These are phyloP conservation scores for Scaptomyza tumidula DNA, from an alignment of 2,888 invertebrate genomes.

Conservation along the genomic window DNA sequence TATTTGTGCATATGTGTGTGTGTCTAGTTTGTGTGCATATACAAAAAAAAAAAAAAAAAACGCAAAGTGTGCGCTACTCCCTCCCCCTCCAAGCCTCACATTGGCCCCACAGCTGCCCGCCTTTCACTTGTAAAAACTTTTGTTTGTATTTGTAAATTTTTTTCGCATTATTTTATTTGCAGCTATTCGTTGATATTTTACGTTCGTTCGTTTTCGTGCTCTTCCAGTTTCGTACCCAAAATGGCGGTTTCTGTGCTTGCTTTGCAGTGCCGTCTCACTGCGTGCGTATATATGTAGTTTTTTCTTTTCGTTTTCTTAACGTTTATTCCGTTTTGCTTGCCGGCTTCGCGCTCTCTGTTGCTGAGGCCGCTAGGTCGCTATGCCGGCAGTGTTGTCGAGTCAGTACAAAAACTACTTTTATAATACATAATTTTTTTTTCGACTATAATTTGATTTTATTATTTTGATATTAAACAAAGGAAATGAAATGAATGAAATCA, in stretches of 20 bases:
- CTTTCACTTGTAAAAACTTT: conserved; percentile 68
- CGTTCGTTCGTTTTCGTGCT: conserved; percentile 53
- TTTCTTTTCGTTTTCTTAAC: conserved; percentile 59
- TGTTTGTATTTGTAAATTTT: conserved; percentile 69
- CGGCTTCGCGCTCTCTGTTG: conserved; percentile 65
- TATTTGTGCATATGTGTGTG: conserved; percentile 3
- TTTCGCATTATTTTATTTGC: conserved; percentile 65
- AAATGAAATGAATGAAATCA: neutral
- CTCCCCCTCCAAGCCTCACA: conserved; percentile 34
- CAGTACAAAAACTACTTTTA: conserved; percentile 21
- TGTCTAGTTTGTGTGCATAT: conserved; percentile 17
- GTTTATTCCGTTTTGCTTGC: conserved; percentile 71
- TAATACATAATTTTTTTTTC: conserved; percentile 2
- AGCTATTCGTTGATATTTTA: conserved; percentile 71
- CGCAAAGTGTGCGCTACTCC: conserved; percentile 35
- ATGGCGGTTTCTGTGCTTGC: conserved; percentile 67
- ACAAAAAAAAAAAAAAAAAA: conserved; percentile 19
- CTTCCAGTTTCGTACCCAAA: conserved; percentile 69
- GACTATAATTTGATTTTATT: conserved; percentile 2
- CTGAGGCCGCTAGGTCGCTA: conserved; percentile 42
- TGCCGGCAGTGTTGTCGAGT: conserved; percentile 50
- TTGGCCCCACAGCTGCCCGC: conserved; percentile 49
- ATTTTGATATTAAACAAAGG: neutral
- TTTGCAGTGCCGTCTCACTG: conserved; percentile 28
- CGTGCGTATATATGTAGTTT: conserved; percentile 47